Base-by-base conservation (phyloP, 2,113 vertebrate species). In the Phycodurus eques region DNA sequence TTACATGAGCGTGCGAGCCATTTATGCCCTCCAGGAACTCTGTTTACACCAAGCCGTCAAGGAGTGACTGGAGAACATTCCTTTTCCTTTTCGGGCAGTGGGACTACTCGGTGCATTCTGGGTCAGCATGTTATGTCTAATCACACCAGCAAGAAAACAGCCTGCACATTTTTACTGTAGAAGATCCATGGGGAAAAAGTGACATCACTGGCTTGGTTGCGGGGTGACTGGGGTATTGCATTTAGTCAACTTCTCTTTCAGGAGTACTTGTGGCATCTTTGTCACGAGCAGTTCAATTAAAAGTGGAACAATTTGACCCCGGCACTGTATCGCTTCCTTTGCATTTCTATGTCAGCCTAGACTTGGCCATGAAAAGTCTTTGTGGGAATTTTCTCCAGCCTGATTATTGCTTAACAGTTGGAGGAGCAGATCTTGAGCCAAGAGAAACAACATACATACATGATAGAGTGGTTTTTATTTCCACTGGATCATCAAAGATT, bases 21-120 rank as follows among this genome's bases (percentile, higher is more conserved):
- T 88, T 80, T 82, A 89, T 75, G 76, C 84, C 86, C 81, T 73
- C 53, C 61, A 4, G 81, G 65, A 71, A 75, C 79, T 86, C 17
- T 0, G 91, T 91, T 93, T 93, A 92, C 80, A 87, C 66, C 83
- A 79, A 75, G 79, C 47, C 64, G 22, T 70, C 35, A n/a, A 77
- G 80, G 64, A 60, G 64, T 72, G 80, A 87, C 77, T 70, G 75
- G 85, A 35, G 62, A 47, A 86, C 87, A 92, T 92, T 92, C 88
- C 92, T 93, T 81, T 91, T 68, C 91, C 88, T 92, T 93, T 92
- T 92, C 73, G 62, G 91, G 92, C 90, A 87, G 83, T 77, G 82
- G 65, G 80, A 84, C 80, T 78, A 60, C 73, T 79, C 63, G 46
- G 63, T 51, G 76, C 42, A 35, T 57, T 86, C 84, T 81, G 78